phyloP scores from a whole-genome alignment of 2,113 vertebrate species.

The Ursus arctos region DNA sequence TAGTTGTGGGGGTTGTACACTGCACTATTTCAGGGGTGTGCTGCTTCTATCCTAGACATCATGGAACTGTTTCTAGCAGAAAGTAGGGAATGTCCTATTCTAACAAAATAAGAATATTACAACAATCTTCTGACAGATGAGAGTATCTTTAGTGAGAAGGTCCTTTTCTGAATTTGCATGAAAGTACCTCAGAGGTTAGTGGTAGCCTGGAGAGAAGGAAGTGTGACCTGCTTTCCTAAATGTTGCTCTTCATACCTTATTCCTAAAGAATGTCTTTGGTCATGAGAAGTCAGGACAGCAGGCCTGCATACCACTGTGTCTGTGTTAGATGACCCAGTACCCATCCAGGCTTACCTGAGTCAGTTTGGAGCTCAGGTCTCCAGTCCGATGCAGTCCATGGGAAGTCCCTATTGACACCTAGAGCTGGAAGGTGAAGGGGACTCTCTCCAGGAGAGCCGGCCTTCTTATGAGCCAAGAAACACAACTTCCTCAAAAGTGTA shows the following conservation, averaged over 20 bases:
- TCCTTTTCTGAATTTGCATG: not conserved
- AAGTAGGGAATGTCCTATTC: not conserved
- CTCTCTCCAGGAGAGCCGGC: too few species aligned
- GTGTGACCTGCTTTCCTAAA: too few species aligned
- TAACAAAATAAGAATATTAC: not conserved
- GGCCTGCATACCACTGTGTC: rapidly evolving
- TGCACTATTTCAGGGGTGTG: not conserved
- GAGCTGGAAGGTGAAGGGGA: not conserved
- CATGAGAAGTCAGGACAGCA: not conserved
- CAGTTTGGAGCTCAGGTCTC: not conserved
- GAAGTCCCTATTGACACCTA: not conserved
- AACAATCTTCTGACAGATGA: not conserved
- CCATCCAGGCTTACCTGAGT: not conserved
- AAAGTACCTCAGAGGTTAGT: not conserved
- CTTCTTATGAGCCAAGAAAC: not conserved
- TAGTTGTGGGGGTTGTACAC: too few species aligned
- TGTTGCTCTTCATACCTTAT: not conserved
- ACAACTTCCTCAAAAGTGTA: not conserved
- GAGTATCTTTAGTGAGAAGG: not conserved
- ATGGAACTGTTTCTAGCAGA: not conserved
- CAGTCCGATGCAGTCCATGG: not conserved
- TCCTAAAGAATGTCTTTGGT: not conserved
- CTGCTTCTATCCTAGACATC: not conserved
- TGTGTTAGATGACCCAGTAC: rapidly evolving
- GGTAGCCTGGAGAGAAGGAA: not conserved